Conservation (phyloP, 2,888 invertebrate genomes). For the Lepidochrysops patricia region DNA sequence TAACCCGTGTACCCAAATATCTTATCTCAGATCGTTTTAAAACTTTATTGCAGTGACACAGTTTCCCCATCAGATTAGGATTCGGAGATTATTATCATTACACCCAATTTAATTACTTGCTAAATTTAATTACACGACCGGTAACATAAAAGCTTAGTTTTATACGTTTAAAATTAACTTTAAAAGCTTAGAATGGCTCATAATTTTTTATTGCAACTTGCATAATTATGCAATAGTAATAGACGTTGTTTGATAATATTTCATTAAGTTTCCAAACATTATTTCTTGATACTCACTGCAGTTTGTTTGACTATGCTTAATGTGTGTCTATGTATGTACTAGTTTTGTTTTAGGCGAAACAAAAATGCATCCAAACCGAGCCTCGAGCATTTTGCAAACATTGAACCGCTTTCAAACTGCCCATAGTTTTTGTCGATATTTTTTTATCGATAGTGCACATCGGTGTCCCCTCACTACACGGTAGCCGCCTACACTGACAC, state of each 20-base stretch:
- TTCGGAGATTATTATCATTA: not conserved
- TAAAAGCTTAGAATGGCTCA: not conserved
- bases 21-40: conserved; percentile 7
- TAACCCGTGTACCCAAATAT: not conserved
- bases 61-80: conserved; percentile 6
- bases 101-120: not conserved
- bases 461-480: conserved; percentile 29
- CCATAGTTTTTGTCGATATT: not conserved
- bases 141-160: not conserved
- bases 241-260: no score
- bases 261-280: no score
- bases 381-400: not conserved
- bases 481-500: conserved; percentile 51
- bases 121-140: not conserved
- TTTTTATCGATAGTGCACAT: conserved; percentile 15
- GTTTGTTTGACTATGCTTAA: no score
- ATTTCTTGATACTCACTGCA: no score
- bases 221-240: no score
- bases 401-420: not conserved
- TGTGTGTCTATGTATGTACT: no score
- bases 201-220: not conserved
- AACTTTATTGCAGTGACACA: conserved; percentile 9
- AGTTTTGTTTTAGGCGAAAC: not conserved
- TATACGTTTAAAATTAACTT: not conserved
- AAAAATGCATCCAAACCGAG: not conserved